Evolutionary conservation across 2,113 vertebrate species (phyloP).

Genomic region (Pampusana beccarii): DNA sequence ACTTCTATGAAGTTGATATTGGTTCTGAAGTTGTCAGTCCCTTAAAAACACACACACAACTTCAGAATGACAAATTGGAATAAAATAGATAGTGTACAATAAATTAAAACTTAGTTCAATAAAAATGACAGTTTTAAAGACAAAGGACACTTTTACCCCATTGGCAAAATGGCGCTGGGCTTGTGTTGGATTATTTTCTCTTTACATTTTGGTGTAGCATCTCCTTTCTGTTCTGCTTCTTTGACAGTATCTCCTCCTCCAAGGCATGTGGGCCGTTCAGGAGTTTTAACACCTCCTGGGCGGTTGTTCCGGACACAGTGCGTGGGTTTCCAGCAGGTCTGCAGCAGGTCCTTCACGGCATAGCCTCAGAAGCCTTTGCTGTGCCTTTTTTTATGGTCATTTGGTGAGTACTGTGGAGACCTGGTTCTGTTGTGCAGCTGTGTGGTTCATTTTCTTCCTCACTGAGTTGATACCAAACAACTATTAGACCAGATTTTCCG

Average conservation of each 20-base stretch:
- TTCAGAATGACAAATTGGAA: not conserved
- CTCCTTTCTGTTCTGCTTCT: not conserved
- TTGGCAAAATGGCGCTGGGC: not conserved
- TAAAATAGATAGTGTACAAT: not conserved
- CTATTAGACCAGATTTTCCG: not conserved
- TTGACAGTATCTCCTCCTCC: conserved; percentile 84
- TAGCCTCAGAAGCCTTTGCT: conserved; percentile 90
- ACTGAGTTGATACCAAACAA: not conserved
- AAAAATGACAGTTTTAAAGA: not conserved
- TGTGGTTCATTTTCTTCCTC: not conserved
- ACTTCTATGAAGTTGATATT: not conserved
- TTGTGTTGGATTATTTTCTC: not conserved
- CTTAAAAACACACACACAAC: not conserved
- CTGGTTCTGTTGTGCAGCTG: not conserved
- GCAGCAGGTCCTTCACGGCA: conserved; percentile 66
- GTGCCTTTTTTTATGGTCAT: conserved; percentile 90
- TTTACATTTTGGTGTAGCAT: not conserved
- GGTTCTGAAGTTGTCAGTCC: not conserved
- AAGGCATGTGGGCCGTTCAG: conserved; percentile 91
- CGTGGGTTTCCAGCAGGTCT: conserved; percentile 69
- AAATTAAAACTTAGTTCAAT: not conserved
- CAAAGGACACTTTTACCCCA: not conserved
- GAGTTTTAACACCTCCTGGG: conserved; percentile 85
- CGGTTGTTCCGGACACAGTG: conserved; percentile 76
- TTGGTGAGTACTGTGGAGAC: conserved; percentile 78